Evolutionary conservation across 1,140 invertebrate genomes (phyloP), one percentile per base, ranked within the genome.

Genomic region (Atta colombica): DNA sequence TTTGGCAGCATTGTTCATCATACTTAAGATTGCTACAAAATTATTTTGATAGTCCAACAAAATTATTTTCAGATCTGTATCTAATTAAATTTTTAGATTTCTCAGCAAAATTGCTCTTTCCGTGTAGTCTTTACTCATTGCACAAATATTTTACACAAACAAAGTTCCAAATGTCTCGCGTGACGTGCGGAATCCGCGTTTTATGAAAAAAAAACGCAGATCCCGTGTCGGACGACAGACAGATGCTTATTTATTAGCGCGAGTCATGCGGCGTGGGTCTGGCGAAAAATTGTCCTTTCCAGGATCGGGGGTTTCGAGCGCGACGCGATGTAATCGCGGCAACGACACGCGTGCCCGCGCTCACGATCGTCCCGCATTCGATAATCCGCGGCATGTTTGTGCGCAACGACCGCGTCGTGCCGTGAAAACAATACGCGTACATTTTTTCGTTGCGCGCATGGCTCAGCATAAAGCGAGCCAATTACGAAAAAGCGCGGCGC

Each of bases 381-480:
- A 85, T 85, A 85, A 85, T 85, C 78, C 53, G 28, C 21, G 35
- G 21, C 58, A 65, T 78, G 68, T 75, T 68, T 61, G 53, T 68
- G 60, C 88, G 71, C 63, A 86, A 90, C 77, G 92, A 91, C 39
- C 86, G 81, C 87, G 74, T 51, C 81, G 77, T 82, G 80, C 75
- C 77, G 90, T 85, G 88, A 77, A 88, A 90, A 84, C 80, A 84
- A 82, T 75, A 53, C 63, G 74, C 53, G 55, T 72, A 77, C 87
- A 87, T 81, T 90, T 90, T 58, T 85, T 85, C 58, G 39, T 78
- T 49, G 12, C 85, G 86, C 66, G 88, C 89, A 88, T 90, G 89
- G 87, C 86, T 63, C 39, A 86, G 88, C 89, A 90, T 90, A 63
- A 88, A 78, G 61, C 78, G 58, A 77, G 89, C 74, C 88, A 90